phyloP scores from a whole-genome alignment of 2,888 invertebrate genomes.

The Machimus rusticus region DNA sequence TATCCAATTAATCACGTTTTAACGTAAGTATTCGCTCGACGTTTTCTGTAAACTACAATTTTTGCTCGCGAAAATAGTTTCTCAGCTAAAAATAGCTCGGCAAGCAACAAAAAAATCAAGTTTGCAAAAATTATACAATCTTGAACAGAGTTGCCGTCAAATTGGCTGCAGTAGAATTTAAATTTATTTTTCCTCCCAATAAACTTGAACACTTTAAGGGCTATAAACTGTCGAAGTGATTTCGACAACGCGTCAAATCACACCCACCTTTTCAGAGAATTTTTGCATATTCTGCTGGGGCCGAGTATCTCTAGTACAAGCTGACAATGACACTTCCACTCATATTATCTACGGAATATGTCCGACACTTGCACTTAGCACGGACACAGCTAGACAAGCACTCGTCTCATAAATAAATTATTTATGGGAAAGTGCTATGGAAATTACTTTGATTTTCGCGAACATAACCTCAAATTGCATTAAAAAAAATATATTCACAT shows the following conservation, averaged over 20 bases:
- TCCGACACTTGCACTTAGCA: not conserved
- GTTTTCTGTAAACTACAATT: not conserved
- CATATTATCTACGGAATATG: not conserved
- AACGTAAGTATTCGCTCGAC: not conserved
- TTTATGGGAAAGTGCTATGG: not conserved
- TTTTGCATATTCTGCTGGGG: not conserved
- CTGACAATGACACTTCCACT: slow-evolving; percentile 1
- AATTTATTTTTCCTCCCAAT: not conserved
- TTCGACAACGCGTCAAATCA: not conserved
- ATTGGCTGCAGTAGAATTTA: not conserved
- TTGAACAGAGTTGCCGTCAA: not conserved
- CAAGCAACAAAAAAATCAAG: not conserved
- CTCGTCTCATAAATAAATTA: not conserved
- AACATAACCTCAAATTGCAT: slow-evolving; percentile 21
- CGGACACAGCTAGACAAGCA: not conserved
- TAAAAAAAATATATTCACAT: not conserved
- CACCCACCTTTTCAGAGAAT: slow-evolving; percentile 25
- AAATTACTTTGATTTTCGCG: not conserved
- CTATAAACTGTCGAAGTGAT: not conserved
- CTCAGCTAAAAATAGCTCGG: not conserved
- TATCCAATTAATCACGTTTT: not conserved
- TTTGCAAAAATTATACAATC: slow-evolving; percentile 16
- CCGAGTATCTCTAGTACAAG: not conserved
- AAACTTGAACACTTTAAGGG: not conserved
- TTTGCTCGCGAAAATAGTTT: not conserved